Evolutionary conservation across 2,888 invertebrate species (phyloP).

Genomic region (Ormyrus thymus): DNA sequence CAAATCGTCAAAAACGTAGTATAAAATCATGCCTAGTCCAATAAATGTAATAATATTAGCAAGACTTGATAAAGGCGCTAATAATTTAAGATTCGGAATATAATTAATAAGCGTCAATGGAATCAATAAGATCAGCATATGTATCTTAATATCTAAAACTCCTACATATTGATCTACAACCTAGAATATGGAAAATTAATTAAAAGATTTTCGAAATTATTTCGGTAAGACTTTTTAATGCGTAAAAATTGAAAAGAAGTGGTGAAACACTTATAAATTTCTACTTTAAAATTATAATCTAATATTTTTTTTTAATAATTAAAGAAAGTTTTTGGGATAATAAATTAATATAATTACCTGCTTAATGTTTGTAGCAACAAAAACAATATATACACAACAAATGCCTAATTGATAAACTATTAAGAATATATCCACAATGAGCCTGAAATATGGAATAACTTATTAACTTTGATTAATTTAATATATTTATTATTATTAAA

Average conservation of each 20-base stretch:
- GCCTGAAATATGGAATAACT: constrained; percentile 65
- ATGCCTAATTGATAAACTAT: constrained; percentile 91
- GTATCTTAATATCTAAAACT: constrained; percentile 78
- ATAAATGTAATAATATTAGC: constrained; percentile 88
- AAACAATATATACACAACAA: constrained; percentile 90
- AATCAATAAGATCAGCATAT: constrained; percentile 84
- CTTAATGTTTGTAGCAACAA: constrained; percentile 83
- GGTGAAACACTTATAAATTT: not conserved
- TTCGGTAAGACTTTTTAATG: too few species aligned
- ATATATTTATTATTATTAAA: constrained; percentile 20
- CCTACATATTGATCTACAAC: constrained; percentile 75
- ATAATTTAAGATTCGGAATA: constrained; percentile 84
- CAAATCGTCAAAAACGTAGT: constrained; percentile 82
- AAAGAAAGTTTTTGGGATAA: constrained; percentile 1
- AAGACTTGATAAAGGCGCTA: constrained; percentile 89
- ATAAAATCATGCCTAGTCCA: constrained; percentile 86
- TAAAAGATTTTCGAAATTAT: not conserved
- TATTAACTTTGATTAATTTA: too few species aligned
- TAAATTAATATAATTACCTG: constrained; percentile 72
- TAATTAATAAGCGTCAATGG: constrained; percentile 84
- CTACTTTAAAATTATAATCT: not conserved
- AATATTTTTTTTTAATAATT: constrained; percentile 2
- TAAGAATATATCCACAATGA: constrained; percentile 81
- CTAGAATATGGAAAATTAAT: constrained; percentile 67
- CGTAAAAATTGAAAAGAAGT: too few species aligned